Evolutionary conservation across 37 sponge, comb jelly and placozoan genomes (phyloP).

Genomic region (Beroe ovata): DNA sequence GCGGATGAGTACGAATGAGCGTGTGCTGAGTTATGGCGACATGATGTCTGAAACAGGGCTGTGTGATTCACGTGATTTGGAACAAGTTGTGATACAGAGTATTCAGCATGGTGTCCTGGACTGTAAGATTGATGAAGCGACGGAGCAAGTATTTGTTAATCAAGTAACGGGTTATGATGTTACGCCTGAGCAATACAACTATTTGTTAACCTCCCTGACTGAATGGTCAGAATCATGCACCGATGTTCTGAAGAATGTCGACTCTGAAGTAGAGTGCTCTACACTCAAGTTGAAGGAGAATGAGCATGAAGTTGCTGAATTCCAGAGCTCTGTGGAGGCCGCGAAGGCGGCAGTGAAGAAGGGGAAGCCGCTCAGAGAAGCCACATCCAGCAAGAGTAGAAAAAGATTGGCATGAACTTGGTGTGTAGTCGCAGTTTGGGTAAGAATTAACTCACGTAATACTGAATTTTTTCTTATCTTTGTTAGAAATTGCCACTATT

Average conservation of each 20-base stretch:
- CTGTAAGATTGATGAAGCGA: slow-evolving; percentile 43
- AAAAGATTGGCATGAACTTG: slow-evolving; percentile 17
- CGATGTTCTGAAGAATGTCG: neutral
- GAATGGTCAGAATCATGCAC: neutral
- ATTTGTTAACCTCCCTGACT: neutral
- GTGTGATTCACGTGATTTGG: neutral
- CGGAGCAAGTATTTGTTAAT: slow-evolving; percentile 12
- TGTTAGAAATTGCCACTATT: neutral
- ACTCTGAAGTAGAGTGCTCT: neutral
- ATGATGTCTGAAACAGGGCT: slow-evolving; percentile 13
- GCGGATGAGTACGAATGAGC: neutral
- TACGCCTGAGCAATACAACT: neutral
- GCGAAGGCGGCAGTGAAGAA: slow-evolving; percentile 41
- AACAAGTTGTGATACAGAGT: slow-evolving; percentile 15
- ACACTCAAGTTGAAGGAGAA: neutral
- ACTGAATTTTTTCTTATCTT: no score
- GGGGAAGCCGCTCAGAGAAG: slow-evolving; percentile 37
- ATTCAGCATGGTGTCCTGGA: slow-evolving; percentile 22
- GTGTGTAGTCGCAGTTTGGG: no score
- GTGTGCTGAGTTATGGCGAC: slow-evolving; percentile 8
- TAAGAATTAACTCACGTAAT: no score
- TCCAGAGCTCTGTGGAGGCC: neutral
- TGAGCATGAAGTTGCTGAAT: neutral
- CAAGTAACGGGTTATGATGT: neutral
- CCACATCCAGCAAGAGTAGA: slow-evolving; percentile 1